Base-by-base conservation (phyloP, 2,888 invertebrate species). In the Eupithecia insigniata region DNA sequence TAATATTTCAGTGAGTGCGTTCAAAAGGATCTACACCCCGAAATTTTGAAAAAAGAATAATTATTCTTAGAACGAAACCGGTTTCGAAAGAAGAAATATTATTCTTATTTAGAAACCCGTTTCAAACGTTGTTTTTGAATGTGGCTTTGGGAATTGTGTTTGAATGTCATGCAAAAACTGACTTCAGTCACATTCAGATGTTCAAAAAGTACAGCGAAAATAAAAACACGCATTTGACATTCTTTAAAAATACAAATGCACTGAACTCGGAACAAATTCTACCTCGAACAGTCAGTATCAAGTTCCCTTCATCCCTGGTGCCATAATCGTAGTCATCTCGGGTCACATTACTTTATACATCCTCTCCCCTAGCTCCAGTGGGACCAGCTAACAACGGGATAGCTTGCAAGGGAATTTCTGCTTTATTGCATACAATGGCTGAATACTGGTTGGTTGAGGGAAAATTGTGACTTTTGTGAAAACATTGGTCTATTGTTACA, bases 401-500 rank as follows among this genome's bases (percentile, higher is more conserved):
- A 64, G 34, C 67, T 60, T 66, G 30, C 73, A 69, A 18, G 66
- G 64, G 67, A 73, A 70, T 67, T 70, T 58, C 22, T 39, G 69
- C 73, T 70, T 74, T 78, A 77, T 74, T 72, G 74, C 66, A 28
- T 66, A 58, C 70, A 67, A 34, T 74, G 55, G 60, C 8, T 30
- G 30, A 18, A 58, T 66, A 51, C 67, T 28, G 12, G 26, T 55
- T 16, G 36, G 34, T 14, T 12, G 64, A n/a, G 36, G 26, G n/a
- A 64, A 36, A 64, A 34, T 34, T 62, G 62, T 62, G 36, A 64
- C 10, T 36, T 26, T 36, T 36, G 64, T 64, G 16, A 34, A n/a
- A 64, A 22, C 16, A 22, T 32, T 64, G 26, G n/a, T 30, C 22
- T 32, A 8, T 30, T 30, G 58, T 58, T 60, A 28, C 14, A 30